Conservation (phyloP, 2,797 vertebrate species). For the Heterohyrax brucei region DNA sequence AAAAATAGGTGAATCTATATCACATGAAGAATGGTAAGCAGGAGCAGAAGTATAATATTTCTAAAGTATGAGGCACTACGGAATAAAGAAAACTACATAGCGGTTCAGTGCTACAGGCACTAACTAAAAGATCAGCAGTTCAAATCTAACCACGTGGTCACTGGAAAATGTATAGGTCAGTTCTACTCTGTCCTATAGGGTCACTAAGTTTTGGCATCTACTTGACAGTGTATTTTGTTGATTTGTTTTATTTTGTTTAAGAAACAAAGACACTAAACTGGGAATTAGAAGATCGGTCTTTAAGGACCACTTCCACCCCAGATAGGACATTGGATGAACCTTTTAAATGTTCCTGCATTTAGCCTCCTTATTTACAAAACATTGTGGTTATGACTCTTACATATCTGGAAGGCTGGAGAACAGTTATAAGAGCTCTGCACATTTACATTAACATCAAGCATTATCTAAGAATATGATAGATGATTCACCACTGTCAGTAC, state of each 20-base stretch:
- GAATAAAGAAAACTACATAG: neutral
- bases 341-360: neutral
- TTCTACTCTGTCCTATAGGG: no score
- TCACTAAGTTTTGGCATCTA: no score
- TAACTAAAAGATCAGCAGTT: no score
- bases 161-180: no score
- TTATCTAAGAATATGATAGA: neutral
- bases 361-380: neutral
- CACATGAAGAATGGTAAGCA: neutral
- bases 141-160: no score
- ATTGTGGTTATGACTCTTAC: neutral
- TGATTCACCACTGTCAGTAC: neutral
- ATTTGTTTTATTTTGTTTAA: neutral
- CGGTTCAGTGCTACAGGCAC: no score
- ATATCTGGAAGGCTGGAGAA: neutral
- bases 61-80: conserved; percentile 26
- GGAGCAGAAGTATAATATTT: conserved; percentile 55
- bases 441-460: neutral
- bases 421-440: neutral
- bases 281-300: neutral
- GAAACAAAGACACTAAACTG: neutral
- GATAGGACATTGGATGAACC: neutral
- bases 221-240: no score
- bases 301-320: neutral
- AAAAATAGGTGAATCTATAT: conserved; percentile 24